Evolutionary conservation across 2,888 invertebrate genomes (phyloP), one percentile per base, ranked within the genome.

Genomic region (Aphodius granarius): DNA sequence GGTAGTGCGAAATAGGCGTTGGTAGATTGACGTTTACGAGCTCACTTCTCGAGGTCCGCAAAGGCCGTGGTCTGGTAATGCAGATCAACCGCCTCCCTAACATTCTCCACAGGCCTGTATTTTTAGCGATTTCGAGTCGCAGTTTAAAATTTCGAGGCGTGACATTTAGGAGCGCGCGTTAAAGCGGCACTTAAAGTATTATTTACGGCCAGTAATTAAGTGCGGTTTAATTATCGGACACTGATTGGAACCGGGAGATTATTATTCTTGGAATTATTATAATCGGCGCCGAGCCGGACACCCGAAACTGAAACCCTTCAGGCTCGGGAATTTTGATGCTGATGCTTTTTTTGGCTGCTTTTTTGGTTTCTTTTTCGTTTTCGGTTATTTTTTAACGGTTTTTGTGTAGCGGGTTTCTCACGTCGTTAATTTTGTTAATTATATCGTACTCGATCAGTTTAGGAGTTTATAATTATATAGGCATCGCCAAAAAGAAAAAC

Each of bases 141-240:
- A 83, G 81, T 80, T 82, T 84, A 84, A 85, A 85, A 84, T 84
- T 84, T 82, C 84, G 81, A 84, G 84, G 84, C 86, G 86, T 86
- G 87, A 87, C 86, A 86, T 86, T 86, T 86, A 86, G 83, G 84
- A 84, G 85, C 84, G 86, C 86, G 86, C 86, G 87, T 87, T 86
- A 87, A 87, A 86, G 86, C 85, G 84, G 86, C 86, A 86, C 85
- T 87, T 86, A 86, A 86, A 86, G 84, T 84, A 86, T 87, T 86
- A 87, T 87, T 87, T 87, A 87, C 86, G 85, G 84, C 83, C 81
- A 82, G 86, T 87, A 87, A 87, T 87, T 87, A 87, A 87, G 84
- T 80, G 83, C 78, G 81, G 84, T 86, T 86, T 86, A 86, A 87
- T 86, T 86, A 87, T 85, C 83, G 80, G 79, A 80, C 80, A 80